Evolutionary conservation across 2,888 invertebrate species (phyloP), one percentile per base, ranked within the genome.

Genomic region (Geophilus truncorum): DNA sequence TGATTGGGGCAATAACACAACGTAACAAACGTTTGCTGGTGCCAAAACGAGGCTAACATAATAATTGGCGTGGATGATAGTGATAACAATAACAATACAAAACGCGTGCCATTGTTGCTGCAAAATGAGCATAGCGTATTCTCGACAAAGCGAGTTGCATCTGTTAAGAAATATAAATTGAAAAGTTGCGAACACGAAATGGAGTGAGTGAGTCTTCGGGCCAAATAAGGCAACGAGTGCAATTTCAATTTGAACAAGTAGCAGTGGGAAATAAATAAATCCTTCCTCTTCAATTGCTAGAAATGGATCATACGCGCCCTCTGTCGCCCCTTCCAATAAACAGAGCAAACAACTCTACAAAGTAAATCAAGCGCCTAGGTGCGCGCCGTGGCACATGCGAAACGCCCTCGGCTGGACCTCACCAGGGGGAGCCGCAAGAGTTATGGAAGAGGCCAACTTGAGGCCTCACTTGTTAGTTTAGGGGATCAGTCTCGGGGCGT

Each of bases 321-420:
- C 57, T 57, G 57, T 57, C 57, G 57, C 57, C 57, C 57, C 57
- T 21, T 18, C 57, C 57, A 57, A 57, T 57, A 57, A 57, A 57
- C 57, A 57, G 57, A 57, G 57, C 57, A 57, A 57, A 57, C 57
- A 57, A 57, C 57, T 57, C 57, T 57, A 57, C 57, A 57, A 57
- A 57, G 21, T 57, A 57, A 57, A 57, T 57, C 57, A 57, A 57
- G 57, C 57, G 57, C 57, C 57, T 4, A 57, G 57, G 57, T 57
- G 57, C 57, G 57, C 57, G 4, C 18, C n/a, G 5, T 9, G 57
- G 57, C 57, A 57, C 57, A 57, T 57, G 15, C 18, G 57, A 57
- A 57, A 57, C 57, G 57, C 57, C 57, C 57, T 57, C 57, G 23
- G 57, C 57, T 57, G 57, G 57, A 57, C 57, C 57, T 23, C 57